Conservation (phyloP, 2,797 vertebrate species). For the Danio tinwini region DNA sequence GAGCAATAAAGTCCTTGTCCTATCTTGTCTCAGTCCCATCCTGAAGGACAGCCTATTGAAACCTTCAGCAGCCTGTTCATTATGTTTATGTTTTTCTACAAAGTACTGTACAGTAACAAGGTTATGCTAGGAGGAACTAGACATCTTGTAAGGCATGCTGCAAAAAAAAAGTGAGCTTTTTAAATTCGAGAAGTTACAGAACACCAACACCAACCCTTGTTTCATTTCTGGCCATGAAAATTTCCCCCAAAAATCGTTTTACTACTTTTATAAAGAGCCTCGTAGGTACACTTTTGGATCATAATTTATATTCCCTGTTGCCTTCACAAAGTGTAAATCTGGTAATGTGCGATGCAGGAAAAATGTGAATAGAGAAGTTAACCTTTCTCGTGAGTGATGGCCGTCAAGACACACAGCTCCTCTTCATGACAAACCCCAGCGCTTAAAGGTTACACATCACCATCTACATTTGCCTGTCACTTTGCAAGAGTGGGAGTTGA, state of each 20-base stretch:
- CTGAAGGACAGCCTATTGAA: slow-evolving; percentile 31
- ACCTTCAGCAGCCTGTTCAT: neutral
- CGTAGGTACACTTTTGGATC: neutral
- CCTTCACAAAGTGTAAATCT: neutral
- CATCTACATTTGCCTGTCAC: slow-evolving; percentile 39
- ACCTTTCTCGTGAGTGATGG: slow-evolving; percentile 56
- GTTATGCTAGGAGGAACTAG: neutral
- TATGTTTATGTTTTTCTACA: slow-evolving; percentile 2
- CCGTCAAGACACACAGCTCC: slow-evolving; percentile 35
- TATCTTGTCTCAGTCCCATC: neutral
- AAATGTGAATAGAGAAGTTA: slow-evolving; percentile 33
- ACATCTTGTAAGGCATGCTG: neutral
- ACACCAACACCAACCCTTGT: neutral
- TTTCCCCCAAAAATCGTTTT: neutral
- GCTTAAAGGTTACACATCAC: slow-evolving; percentile 58
- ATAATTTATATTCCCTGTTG: neutral
- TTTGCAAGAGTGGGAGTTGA: slow-evolving; percentile 10
- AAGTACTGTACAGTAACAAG: slow-evolving; percentile 11
- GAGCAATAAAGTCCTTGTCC: neutral
- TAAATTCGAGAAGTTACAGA: neutral
- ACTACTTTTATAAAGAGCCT: neutral
- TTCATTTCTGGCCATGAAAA: neutral
- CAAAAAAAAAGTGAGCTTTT: neutral
- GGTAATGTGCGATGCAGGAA: slow-evolving; percentile 10
- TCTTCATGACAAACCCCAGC: slow-evolving; percentile 46